These are phyloP conservation scores for Lagodon rhomboides DNA, from an alignment of 2,797 vertebrate species.

Conservation along the genomic window DNA sequence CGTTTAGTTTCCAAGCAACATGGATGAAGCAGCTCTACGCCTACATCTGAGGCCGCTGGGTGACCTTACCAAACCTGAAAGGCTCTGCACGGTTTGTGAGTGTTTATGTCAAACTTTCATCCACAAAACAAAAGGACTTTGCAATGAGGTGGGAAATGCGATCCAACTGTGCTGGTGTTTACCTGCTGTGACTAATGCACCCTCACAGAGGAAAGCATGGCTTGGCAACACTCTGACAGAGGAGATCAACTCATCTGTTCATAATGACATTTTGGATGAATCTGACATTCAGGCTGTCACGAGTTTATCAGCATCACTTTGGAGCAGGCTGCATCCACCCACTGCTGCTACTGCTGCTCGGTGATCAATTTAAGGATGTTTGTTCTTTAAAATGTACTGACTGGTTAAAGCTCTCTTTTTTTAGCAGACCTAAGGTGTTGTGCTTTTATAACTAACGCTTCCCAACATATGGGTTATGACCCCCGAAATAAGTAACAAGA, in stretches of 20 bases:
- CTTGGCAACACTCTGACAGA: conserved; percentile 7
- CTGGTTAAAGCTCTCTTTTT: too few species aligned
- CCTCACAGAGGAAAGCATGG: conserved; percentile 18
- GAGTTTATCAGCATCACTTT: conserved; percentile 27
- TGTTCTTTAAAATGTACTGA: not conserved
- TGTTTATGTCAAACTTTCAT: conserved; percentile 29
- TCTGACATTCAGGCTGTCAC: conserved; percentile 32
- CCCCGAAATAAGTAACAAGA: not conserved
- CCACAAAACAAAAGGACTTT: conserved; percentile 12
- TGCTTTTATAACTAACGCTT: not conserved
- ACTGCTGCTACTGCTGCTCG: conserved; percentile 17
- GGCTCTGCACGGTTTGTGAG: conserved; percentile 24
- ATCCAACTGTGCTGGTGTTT: conserved; percentile 27
- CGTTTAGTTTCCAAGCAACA: conserved; percentile 38
- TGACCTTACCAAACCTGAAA: conserved; percentile 29
- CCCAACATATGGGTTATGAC: not conserved
- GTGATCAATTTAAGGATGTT: not conserved
- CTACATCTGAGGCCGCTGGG: conserved; percentile 1
- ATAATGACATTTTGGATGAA: conserved; percentile 27
- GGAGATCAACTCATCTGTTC: conserved; percentile 35
- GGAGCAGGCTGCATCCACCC: conserved; percentile 11
- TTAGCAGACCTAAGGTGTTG: too few species aligned
- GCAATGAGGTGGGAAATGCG: conserved; percentile 30
- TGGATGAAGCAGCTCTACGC: conserved; percentile 7
- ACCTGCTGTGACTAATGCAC: conserved; percentile 28